Conservation (phyloP, 1,140 invertebrate genomes). For the Frieseomelitta varia region DNA sequence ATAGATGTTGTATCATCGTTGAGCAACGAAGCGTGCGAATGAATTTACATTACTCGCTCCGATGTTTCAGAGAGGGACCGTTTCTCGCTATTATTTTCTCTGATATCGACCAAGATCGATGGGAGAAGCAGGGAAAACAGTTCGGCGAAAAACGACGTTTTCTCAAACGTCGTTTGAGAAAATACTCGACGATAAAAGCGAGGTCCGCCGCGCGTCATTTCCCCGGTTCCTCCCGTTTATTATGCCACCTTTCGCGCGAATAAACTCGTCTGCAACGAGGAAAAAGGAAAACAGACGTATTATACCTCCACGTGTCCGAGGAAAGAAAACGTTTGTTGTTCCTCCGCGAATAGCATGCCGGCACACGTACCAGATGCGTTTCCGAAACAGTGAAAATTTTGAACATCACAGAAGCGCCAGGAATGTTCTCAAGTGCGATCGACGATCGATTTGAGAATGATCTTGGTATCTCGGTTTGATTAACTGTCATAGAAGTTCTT, state of each 20-base stretch:
- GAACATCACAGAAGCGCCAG: too few relatives aligned
- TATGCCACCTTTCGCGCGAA: conserved; percentile 22
- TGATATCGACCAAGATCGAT: not conserved
- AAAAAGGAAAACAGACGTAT: not conserved
- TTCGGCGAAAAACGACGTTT: not conserved
- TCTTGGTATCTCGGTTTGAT: not conserved
- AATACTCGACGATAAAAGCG: not conserved
- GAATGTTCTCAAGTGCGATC: not conserved
- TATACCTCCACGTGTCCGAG: not conserved
- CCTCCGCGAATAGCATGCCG: not conserved
- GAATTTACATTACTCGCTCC: too few relatives aligned
- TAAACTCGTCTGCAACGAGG: conserved; percentile 19
- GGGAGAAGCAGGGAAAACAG: not conserved
- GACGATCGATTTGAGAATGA: not conserved
- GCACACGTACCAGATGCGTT: not conserved
- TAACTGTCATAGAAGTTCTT: too few relatives aligned
- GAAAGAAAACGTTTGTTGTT: conserved; percentile 5
- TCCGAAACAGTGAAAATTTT: not conserved
- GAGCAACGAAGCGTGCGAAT: too few relatives aligned
- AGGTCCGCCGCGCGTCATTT: conserved; percentile 15
- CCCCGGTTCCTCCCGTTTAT: conserved; percentile 15
- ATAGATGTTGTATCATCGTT: too few relatives aligned
- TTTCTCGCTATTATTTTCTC: not conserved
- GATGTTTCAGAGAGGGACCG: not conserved
- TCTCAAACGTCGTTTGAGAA: too few relatives aligned